Base-by-base conservation (phyloP, 2,797 vertebrate species). In the Bradypus variegatus region DNA sequence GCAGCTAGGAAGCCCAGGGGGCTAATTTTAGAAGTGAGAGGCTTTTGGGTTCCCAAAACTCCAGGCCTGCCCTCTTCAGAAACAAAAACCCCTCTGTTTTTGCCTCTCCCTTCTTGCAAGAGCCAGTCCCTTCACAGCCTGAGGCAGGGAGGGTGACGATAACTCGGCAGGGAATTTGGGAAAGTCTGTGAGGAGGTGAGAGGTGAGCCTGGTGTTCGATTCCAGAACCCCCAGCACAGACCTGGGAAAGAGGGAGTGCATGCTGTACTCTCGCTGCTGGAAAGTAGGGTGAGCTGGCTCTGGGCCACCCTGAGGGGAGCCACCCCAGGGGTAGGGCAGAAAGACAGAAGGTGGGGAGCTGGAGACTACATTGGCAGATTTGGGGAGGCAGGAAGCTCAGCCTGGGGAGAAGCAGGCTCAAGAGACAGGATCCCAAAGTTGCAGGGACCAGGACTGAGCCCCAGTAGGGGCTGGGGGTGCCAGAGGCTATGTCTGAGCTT, bases 11-110 rank as follows among this genome's bases (percentile, higher is more conserved):
- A 84, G 58, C 50, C 84, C 50, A 29, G 89, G 70, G 58, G 89
- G 60, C n/a, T 90, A 89, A 95, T 96, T 96, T 95, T 93, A 70
- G 76, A 94, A 95, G 82, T 76, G 15, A 94, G 87, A 81, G 55
- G 45, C 64, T 31, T 93, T 53, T 89, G 70, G 87, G 65, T 95
- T 96, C 94, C 95, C 38, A 93, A 93, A 45, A 81, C 50, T 55
- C 83, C 69, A 92, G 79, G 64, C 62, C 85, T 15, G 18, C 77
- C 78, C 86, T 91, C 50, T 94, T 93, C 73, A 27, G 69, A 96
- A 92, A 96, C 84, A 94, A 94, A 92, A 90, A 80, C 91, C 72
- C 72, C 78, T 91, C 91, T 90, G 84, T 91, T 77, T 73, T 65
- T 38, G 31, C 48, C 69, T 94, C 13, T 2, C 86, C 62, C 41